phyloP scores from a whole-genome alignment of 1,140 invertebrate species.

The Microplitis mediator region DNA sequence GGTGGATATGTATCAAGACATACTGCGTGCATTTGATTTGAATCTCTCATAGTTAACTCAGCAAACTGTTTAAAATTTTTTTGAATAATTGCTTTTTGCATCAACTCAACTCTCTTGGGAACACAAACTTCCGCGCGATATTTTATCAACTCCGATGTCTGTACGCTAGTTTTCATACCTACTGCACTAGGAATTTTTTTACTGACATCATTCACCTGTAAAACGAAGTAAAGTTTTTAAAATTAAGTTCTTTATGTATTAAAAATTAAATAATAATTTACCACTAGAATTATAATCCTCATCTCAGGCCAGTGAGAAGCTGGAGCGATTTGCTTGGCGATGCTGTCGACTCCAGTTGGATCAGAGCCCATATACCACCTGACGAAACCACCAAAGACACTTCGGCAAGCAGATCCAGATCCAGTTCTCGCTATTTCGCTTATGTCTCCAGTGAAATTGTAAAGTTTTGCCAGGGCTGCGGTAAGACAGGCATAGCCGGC shows the following conservation, averaged over 20 bases:
- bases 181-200: conserved; percentile 89
- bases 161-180: conserved; percentile 86
- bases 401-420: conserved; percentile 96
- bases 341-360: conserved; percentile 79
- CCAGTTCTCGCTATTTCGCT: conserved; percentile 84
- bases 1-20: conserved; percentile 96
- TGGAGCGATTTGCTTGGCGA: conserved; percentile 77
- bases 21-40: conserved; percentile 96
- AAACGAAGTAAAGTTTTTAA: conserved; percentile 41
- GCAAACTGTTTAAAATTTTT: conserved; percentile 89
- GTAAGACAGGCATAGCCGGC: conserved; percentile 94
- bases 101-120: conserved; percentile 72
- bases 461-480: conserved; percentile 76
- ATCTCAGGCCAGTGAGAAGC: conserved; percentile 89
- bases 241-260: not conserved
- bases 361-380: conserved; percentile 79
- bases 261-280: conserved; percentile 50
- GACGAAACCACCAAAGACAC: conserved; percentile 92
- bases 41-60: conserved; percentile 95
- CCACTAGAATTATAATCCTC: conserved; percentile 87
- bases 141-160: conserved; percentile 84
- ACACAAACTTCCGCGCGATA: conserved; percentile 76
- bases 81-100: conserved; percentile 77
- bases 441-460: conserved; percentile 80
- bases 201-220: conserved; percentile 74